Base-by-base conservation (phyloP, 2,797 vertebrate species). In the Podarcis siculus region DNA sequence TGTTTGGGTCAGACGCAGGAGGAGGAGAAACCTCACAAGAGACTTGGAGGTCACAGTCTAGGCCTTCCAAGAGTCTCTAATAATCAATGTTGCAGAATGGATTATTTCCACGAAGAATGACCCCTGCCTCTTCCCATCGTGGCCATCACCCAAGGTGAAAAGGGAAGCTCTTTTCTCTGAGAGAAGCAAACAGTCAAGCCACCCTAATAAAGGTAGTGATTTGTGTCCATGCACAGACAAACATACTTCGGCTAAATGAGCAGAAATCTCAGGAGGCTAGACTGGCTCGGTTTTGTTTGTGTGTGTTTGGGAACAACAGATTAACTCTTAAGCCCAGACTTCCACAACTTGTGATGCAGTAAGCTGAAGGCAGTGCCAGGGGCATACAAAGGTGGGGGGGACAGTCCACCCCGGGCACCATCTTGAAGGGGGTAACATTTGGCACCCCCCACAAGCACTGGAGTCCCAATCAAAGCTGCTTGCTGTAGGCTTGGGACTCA, bases 101-200 rank as follows among this genome's bases (percentile, higher is more conserved):
- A 71, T 81, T 4, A 2, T 82, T 71, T 69, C 55, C 39, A 83
- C 8, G 27, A 71, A 71, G 27, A 45, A 83, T 49, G 27, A n/a
- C 21, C 66, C 19, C 15, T 35, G 13, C 17, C 78, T 79, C 49
- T 71, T 3, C 25, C 66, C 42, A 30, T 71, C 30, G 42, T 71
- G 30, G n/a, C 13, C 42, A 71, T 49, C n/a, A 27, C 58, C 25
- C 7, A 78, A 35, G 69, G 8, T 0, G 37, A 67, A 10, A 61
- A 81, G 58, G 32, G 37, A 80, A 45, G 1, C 8, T 19, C 27
- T 39, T 23, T 21, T 61, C 58, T 1, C 0, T 0, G 0, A n/a
- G 45, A 21, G 3, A 79, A 15, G 73, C 25, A 27, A 0, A 0
- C 13, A 35, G 27, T 79, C 0, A 0, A 30, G 87, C 0, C 0